Evolutionary conservation across 2,888 invertebrate species (phyloP), one percentile per base, ranked within the genome.

Genomic region (Zootermopsis nevadensis): DNA sequence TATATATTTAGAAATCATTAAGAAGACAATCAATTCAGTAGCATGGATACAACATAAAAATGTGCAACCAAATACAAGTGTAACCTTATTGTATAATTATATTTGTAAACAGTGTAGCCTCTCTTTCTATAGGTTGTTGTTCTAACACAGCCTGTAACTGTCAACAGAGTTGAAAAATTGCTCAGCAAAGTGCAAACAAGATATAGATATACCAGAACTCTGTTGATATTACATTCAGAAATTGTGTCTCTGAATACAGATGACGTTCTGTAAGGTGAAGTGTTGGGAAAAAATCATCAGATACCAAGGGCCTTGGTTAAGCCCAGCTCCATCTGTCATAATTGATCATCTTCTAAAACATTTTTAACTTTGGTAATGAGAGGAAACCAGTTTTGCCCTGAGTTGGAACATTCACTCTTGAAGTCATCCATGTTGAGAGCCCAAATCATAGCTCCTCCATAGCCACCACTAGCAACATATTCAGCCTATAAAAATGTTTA

Each of bases 361-460:
- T 86, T 86, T 81, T 85, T 86, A 80, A 89, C 83, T 42, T 87
- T 88, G 82, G 89, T 88, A 27, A 90, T 90, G 67, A 92, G 88
- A 33, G 89, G 90, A 85, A 91, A 91, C 55, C 88, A 89, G 24
- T 35, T 55, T 35, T 79, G 27, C 12, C 55, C 83, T 81, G 42
- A 84, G 83, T 72, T 84, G 84, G 72, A 87, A 87, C 95, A 96
- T 30, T 89, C 88, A 7, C 93, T 93, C 81, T 90, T 90, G 88
- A 92, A 93, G 89, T 97, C 97, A 88, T 97, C 97, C 2, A 93
- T 91, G 88, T 97, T 97, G 35, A 97, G 90, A 19, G 95, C 94
- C 89, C 94, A 96, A 84, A 97, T 91, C 97, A 97, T 97, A 8
- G 94, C 95, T 53, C 97, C 97, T 77, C 94, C 94, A 86, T 95